Evolutionary conservation across 2,797 vertebrate species (phyloP).

Genomic region (Amphiprion clarkii): DNA sequence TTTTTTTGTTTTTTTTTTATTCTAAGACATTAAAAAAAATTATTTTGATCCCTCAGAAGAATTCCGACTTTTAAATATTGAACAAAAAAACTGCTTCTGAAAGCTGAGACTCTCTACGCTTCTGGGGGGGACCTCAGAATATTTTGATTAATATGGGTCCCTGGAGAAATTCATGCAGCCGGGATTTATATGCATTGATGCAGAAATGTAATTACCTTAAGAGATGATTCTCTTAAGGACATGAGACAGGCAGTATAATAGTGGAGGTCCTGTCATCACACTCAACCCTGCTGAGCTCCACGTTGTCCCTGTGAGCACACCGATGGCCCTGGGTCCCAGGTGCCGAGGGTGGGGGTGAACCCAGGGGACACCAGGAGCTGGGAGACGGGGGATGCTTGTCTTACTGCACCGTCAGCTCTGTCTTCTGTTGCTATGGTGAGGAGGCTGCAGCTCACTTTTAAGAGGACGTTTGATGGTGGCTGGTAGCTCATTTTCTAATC

Average conservation of each 20-base stretch:
- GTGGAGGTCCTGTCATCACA: constrained; percentile 72
- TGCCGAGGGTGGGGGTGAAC: constrained; percentile 68
- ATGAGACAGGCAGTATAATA: constrained; percentile 81
- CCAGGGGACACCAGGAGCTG: constrained; percentile 57
- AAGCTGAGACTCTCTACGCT: constrained; percentile 13
- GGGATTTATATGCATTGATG: constrained; percentile 84
- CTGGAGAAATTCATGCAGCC: constrained; percentile 75
- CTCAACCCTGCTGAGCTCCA: constrained; percentile 61
- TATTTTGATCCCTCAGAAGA: constrained; percentile 6
- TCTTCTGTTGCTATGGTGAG: constrained; percentile 66
- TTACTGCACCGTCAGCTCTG: constrained; percentile 65
- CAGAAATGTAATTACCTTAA: constrained; percentile 89
- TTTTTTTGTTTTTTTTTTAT: constrained; percentile 4
- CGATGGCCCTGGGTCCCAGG: constrained; percentile 73
- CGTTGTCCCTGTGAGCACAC: constrained; percentile 64
- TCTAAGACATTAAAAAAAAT: constrained; percentile 24
- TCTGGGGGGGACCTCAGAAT: constrained; percentile 44
- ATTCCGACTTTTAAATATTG: constrained; percentile 16
- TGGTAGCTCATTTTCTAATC: constrained; percentile 55
- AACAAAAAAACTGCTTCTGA: constrained; percentile 14
- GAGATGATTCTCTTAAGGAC: constrained; percentile 85
- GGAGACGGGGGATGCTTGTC: constrained; percentile 59
- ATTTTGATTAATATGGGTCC: constrained; percentile 81
- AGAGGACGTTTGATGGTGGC: constrained; percentile 45
- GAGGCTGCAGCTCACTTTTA: constrained; percentile 45